Evolutionary conservation across 2,797 vertebrate genomes (phyloP).

Genomic region (Amblyopsis hoosieri): DNA sequence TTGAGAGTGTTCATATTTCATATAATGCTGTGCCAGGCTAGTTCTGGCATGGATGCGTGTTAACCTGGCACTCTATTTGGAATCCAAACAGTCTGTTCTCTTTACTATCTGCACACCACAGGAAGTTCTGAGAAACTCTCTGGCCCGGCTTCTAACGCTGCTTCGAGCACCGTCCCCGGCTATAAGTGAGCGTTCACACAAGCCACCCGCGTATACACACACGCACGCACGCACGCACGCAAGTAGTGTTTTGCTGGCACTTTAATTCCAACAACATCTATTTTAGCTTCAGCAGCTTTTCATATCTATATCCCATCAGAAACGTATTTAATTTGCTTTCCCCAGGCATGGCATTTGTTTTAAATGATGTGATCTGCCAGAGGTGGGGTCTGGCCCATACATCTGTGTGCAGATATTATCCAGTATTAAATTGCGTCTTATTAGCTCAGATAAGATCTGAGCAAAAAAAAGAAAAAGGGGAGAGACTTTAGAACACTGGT

Average conservation of each 20-base stretch:
- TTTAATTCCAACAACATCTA: conserved; percentile 33
- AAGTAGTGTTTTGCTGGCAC: conserved; percentile 31
- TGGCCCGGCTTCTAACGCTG: conserved; percentile 18
- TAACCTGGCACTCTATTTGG: conserved; percentile 40
- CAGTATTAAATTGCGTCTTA: neutral
- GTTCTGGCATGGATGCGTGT: conserved; percentile 34
- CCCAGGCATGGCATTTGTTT: no score
- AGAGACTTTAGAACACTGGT: neutral
- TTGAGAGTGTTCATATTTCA: conserved; percentile 58
- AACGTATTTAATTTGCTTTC: no score
- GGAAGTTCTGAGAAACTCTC: conserved; percentile 34
- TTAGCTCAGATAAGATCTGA: neutral
- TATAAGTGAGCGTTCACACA: conserved; percentile 31
- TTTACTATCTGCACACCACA: conserved; percentile 42
- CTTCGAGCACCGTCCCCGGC: conserved; percentile 10
- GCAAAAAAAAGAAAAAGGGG: neutral
- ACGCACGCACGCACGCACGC: conserved; percentile 6
- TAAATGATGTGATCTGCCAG: no score
- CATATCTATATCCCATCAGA: neutral
- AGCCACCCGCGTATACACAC: conserved; percentile 13
- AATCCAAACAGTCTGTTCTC: conserved; percentile 37
- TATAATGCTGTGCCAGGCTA: conserved; percentile 39
- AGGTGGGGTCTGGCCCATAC: neutral
- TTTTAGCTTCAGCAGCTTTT: conserved; percentile 3
- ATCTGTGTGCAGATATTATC: neutral